A percentile compares a stretch with the other conserved stretches of the same genome.
Conservation (phyloP, 2,888 invertebrate genomes). For the Spodoptera exigua region DNA sequence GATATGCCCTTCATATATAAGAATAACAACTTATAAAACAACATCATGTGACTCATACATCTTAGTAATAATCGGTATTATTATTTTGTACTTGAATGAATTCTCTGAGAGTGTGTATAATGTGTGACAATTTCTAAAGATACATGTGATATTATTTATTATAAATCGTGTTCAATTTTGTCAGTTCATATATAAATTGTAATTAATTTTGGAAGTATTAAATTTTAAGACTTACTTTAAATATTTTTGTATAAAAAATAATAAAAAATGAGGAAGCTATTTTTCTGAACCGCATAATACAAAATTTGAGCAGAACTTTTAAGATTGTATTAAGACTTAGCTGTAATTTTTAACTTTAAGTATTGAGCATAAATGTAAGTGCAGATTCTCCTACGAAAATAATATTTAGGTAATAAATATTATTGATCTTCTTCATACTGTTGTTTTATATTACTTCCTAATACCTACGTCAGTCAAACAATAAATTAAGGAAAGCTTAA, state of each 20-base stretch:
- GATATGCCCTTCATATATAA: constrained; percentile 14
- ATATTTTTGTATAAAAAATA: constrained; percentile 40
- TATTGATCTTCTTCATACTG: constrained; percentile 48
- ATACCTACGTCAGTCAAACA: background rate
- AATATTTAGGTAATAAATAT: constrained; percentile 59
- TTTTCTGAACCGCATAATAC: constrained; percentile 35
- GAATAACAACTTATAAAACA: constrained; percentile 32
- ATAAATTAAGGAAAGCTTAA: no score
- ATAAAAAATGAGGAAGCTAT: constrained; percentile 1
- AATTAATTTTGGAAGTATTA: constrained; percentile 58
- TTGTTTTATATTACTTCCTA: constrained; percentile 42
- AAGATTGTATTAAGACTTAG: constrained; percentile 60
- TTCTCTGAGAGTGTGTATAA: constrained; percentile 38
- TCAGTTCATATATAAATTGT: constrained; percentile 30
- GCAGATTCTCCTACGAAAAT: constrained; percentile 46
- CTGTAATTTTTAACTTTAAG: constrained; percentile 38
- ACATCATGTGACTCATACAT: constrained; percentile 49
- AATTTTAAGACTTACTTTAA: constrained; percentile 50
- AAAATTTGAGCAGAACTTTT: constrained; percentile 67
- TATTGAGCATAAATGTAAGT: constrained; percentile 41
- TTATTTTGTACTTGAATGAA: constrained; percentile 45
- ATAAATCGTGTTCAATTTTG: constrained; percentile 33
- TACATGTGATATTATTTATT: constrained; percentile 61
- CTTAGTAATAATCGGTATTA: constrained; percentile 33
- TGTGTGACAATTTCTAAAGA: constrained; percentile 44